A percentile compares a stretch with the other conserved stretches of the same genome.
phyloP scores from a whole-genome alignment of 2,113 vertebrate species.

The Dasyprocta punctata region DNA sequence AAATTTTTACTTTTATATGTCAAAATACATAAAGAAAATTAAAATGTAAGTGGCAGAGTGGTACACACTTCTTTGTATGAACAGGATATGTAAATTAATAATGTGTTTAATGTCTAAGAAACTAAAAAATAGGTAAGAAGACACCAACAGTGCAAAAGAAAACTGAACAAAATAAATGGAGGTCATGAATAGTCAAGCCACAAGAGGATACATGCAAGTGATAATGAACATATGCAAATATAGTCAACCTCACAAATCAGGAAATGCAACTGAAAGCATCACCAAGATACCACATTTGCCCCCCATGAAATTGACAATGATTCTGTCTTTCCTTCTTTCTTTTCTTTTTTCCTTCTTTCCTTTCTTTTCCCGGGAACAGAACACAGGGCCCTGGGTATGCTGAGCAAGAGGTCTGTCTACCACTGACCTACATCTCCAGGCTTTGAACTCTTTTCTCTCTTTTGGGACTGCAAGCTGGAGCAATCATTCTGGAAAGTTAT shows the following conservation, averaged over 20 bases:
- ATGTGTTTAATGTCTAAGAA: not conserved
- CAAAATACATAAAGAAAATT: not conserved
- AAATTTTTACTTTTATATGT: not conserved
- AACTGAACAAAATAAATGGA: not conserved
- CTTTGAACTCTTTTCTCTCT: not conserved
- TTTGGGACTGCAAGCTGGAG: not conserved
- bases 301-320: not conserved
- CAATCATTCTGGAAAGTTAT: not conserved
- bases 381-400: not conserved
- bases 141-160: not conserved
- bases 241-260: not conserved
- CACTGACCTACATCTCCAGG: not conserved
- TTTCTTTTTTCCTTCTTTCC: not conserved
- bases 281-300: not conserved
- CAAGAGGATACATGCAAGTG: not conserved
- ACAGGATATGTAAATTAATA: not conserved
- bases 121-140: not conserved
- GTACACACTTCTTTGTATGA: not conserved
- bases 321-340: too few relatives aligned
- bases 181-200: not conserved
- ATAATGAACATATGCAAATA: not conserved
- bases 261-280: not conserved
- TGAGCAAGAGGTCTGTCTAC: not conserved
- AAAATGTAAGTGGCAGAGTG: not conserved
- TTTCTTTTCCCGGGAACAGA: not conserved